phyloP scores from a whole-genome alignment of 2,113 vertebrate species.

The Nematolebias whitei region DNA sequence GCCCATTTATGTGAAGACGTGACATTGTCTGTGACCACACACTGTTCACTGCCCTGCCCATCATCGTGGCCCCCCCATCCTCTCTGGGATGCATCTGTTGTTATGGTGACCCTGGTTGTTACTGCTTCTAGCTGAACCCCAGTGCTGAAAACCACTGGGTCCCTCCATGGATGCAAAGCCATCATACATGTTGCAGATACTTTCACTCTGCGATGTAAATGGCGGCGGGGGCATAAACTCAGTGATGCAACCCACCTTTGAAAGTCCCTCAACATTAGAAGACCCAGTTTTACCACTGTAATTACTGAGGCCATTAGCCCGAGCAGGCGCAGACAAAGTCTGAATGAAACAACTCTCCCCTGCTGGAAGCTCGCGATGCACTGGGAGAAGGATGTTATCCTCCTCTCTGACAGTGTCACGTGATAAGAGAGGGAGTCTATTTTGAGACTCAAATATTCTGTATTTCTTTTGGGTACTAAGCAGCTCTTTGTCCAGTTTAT shows the following conservation, averaged over 20 bases:
- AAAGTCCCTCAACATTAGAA: slow-evolving; percentile 1
- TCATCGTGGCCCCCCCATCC: too few relatives aligned
- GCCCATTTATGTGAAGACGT: too few relatives aligned
- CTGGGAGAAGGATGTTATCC: too few relatives aligned
- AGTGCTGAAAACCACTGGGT: neutral
- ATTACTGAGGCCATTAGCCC: neutral
- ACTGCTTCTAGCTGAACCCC: too few relatives aligned
- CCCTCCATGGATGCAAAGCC: neutral
- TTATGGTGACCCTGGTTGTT: too few relatives aligned
- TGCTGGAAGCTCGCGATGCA: too few relatives aligned
- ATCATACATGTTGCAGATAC: neutral
- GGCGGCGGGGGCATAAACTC: neutral
- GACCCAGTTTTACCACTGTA: neutral
- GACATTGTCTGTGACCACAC: too few relatives aligned
- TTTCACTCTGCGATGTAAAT: neutral
- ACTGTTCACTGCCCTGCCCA: too few relatives aligned
- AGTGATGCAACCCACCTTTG: neutral
- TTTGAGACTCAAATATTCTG: neutral
- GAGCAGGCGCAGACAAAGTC: neutral
- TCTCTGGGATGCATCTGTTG: too few relatives aligned
- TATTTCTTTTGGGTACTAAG: neutral
- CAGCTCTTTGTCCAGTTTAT: neutral
- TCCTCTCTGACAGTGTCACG: neutral
- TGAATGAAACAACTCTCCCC: neutral
- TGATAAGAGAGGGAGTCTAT: neutral